Conservation (phyloP, 2,888 invertebrate genomes). For the Cheilosia urbana region DNA sequence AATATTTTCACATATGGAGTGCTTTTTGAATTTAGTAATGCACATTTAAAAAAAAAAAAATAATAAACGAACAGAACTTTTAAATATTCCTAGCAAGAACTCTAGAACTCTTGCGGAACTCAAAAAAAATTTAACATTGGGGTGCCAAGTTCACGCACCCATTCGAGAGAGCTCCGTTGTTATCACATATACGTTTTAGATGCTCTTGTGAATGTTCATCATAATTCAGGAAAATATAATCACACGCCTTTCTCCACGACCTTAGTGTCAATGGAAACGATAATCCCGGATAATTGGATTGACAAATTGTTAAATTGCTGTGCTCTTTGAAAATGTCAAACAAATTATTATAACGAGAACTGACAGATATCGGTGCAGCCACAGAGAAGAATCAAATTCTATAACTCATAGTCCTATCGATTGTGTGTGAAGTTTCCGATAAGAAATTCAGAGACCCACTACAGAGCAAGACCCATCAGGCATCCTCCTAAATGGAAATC, state of each 20-base stretch:
- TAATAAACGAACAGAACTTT: too few relatives aligned
- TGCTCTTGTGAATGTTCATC: too few relatives aligned
- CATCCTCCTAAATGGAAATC: conserved; percentile 56
- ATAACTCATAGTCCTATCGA: conserved; percentile 36
- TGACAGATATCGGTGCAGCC: conserved; percentile 4
- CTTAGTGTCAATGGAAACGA: conserved; percentile 20
- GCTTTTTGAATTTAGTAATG: too few relatives aligned
- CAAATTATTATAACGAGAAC: conserved; percentile 25
- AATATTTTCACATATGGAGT: too few relatives aligned
- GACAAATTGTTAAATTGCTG: conserved; percentile 62
- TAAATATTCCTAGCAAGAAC: too few relatives aligned
- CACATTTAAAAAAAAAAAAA: too few relatives aligned
- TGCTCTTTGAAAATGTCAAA: conserved; percentile 19
- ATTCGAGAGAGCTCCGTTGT: too few relatives aligned
- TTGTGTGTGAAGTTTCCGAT: conserved; percentile 38
- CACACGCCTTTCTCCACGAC: background rate
- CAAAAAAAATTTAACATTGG: too few relatives aligned
- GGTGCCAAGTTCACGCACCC: too few relatives aligned
- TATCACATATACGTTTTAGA: too few relatives aligned
- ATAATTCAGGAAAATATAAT: too few relatives aligned
- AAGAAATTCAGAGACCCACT: conserved; percentile 25
- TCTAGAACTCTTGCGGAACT: too few relatives aligned
- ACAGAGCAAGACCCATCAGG: conserved; percentile 1
- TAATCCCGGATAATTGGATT: conserved; percentile 49
- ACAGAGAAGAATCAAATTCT: conserved; percentile 8